Conservation (phyloP, 2,888 invertebrate genomes). For the Xestia ashworthii region DNA sequence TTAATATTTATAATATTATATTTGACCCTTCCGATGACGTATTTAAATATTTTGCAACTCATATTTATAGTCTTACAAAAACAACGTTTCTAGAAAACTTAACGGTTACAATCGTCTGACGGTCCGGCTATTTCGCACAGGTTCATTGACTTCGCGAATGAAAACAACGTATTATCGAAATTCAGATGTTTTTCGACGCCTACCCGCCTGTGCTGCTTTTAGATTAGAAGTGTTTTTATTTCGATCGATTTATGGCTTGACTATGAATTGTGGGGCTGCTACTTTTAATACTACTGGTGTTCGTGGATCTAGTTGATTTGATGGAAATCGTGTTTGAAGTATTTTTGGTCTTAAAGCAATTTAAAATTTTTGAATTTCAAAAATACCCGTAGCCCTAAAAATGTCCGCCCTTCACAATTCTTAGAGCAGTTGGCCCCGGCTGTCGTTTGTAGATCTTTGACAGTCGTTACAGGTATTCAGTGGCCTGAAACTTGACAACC, state of each 20-base stretch:
- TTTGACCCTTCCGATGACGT: conserved; percentile 29
- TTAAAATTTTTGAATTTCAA: not conserved
- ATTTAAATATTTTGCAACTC: conserved; percentile 9
- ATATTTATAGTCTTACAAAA: conserved; percentile 7
- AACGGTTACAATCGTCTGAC: conserved; percentile 31
- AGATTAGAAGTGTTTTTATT: not conserved
- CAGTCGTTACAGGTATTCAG: no score
- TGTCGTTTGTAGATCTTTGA: not conserved
- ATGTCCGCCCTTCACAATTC: no score
- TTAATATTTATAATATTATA: not conserved
- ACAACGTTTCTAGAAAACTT: conserved; percentile 18
- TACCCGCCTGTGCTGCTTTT: conserved; percentile 16
- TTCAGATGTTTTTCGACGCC: conserved; percentile 42
- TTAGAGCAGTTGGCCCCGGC: not conserved
- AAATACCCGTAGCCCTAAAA: no score
- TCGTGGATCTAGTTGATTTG: not conserved
- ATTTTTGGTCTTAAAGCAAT: not conserved
- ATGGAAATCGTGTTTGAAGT: not conserved
- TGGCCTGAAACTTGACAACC: no score
- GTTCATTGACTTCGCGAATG: conserved; percentile 48
- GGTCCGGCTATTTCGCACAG: not conserved
- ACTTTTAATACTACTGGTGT: not conserved
- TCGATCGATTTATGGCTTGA: not conserved
- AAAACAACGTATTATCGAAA: conserved; percentile 41
- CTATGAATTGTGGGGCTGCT: not conserved